Evolutionary conservation across 2,888 invertebrate species (phyloP), one percentile per base, ranked within the genome.

Genomic region (Cryptus armator): DNA sequence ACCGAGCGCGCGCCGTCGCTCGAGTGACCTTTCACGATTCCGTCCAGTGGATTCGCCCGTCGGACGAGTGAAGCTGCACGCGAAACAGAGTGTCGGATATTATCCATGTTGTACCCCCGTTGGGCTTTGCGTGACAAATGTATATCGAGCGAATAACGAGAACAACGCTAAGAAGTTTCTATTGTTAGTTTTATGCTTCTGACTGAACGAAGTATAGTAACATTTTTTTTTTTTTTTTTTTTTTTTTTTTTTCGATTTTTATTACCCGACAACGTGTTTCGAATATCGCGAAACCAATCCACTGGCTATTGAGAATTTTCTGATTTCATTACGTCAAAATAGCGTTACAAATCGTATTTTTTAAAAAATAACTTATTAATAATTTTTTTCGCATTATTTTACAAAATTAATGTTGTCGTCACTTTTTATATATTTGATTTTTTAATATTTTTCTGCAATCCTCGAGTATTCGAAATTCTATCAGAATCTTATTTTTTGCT

Each of bases 1-100:
- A 37, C 12, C 3, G 12, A 24, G 44, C 19, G n/a, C 16, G 9
- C 32, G 10, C 43, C 51, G 48, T 51, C 10, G 43, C 32, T 32
- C 71, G 56, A 51, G 48, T 78, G 78, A 83, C 83, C 83, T 83
- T 78, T 78, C 59, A 78, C 83, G 71, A 82, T 82, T 67, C 59
- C 77, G 78, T 71, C 59, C 29, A 19, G 66, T 56, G 72, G 67
- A 72, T 82, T 77, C 59, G 77, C 56, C 51, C 56, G 32, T 62
- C 66, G 68, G 71, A 78, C 67, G 62, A 68, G 62, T 78, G 66
- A 64, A 53, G 53, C 67, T 72, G 78, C 83, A 83, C 74, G 78
- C 78, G 68, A 77, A 82, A 78, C 77, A 19, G 53, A 16, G n/a
- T 29, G 44, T 12, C 68, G 19, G 19, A 56, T 46, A 67, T 64